These are phyloP conservation scores for Brachypteracias leptosomus DNA, from an alignment of 2,113 vertebrate genomes.

Conservation along the genomic window DNA sequence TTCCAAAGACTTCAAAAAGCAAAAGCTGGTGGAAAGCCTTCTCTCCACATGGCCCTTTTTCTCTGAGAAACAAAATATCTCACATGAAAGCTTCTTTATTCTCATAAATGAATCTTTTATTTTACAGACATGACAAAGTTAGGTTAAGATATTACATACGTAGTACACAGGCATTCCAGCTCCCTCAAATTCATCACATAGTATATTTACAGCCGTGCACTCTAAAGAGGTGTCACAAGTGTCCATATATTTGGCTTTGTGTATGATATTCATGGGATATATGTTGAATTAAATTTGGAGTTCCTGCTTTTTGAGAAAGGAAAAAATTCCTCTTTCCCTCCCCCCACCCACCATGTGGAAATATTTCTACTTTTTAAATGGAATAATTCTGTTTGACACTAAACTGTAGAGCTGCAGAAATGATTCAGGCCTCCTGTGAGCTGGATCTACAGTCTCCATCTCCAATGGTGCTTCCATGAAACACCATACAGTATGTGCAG, in stretches of 20 bases:
- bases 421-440: not conserved
- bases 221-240: not conserved
- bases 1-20: not conserved
- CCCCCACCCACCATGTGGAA: not conserved
- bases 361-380: not conserved
- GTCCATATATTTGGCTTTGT: not conserved
- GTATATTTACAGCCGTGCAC: not conserved
- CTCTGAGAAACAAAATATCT: not conserved
- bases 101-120: not conserved
- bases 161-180: not conserved
- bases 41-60: fast-evolving
- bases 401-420: not conserved
- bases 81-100: not conserved
- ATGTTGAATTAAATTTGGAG: not conserved
- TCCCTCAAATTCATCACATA: not conserved
- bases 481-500: fast-evolving
- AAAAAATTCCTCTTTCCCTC: not conserved
- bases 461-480: not conserved
- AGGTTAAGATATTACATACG: not conserved
- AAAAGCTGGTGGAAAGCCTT: not conserved
- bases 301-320: not conserved
- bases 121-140: not conserved
- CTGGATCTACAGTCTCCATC: not conserved
- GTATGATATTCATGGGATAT: not conserved
- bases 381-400: not conserved